Percentiles rank a stretch among this genome's conserved stretches.
phyloP scores from a whole-genome alignment of 2,888 invertebrate species.

The Rhodophaea formosa region DNA sequence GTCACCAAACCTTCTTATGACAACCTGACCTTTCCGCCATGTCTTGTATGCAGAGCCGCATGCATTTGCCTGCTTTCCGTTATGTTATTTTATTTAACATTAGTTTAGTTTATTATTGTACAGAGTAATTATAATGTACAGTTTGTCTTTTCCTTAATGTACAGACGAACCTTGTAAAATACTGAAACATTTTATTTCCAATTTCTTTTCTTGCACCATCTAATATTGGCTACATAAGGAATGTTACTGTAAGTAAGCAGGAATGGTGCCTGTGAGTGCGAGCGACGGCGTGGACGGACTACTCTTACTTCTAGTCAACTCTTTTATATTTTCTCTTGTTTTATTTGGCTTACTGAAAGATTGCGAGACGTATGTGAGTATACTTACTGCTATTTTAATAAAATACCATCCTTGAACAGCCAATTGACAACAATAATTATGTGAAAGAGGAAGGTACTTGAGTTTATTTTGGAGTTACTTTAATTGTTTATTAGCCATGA shows the following conservation, averaged over 20 bases:
- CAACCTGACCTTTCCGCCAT: conserved; percentile 86
- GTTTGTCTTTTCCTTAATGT: conserved; percentile 76
- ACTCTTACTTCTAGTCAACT: conserved; percentile 48
- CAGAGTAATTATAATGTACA: conserved; percentile 79
- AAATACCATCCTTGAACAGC: conserved; percentile 42
- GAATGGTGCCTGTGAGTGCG: conserved; percentile 56
- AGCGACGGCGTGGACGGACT: conserved; percentile 61
- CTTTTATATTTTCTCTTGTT: conserved; percentile 58
- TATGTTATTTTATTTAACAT: conserved; percentile 79
- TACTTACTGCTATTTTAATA: conserved; percentile 35
- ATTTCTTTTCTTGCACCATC: conserved; percentile 85
- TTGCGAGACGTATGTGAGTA: conserved; percentile 60
- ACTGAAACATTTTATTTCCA: conserved; percentile 83
- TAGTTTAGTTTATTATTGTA: conserved; percentile 78
- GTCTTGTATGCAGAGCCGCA: conserved; percentile 84
- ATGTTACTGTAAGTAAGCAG: conserved; percentile 82
- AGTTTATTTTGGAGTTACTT: conserved; percentile 67
- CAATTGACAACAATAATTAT: conserved; percentile 46
- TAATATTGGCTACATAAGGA: conserved; percentile 85
- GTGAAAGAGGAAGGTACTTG: conserved; percentile 61
- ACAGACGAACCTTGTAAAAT: conserved; percentile 78
- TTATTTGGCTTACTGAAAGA: conserved; percentile 75
- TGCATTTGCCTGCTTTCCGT: conserved; percentile 87
- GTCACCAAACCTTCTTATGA: conserved; percentile 83
- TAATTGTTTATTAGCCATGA: conserved; percentile 74